Percentiles rank a stretch among this genome's conserved stretches.
Conservation (phyloP, 1,140 invertebrate genomes). For the Drosophila santomea region DNA sequence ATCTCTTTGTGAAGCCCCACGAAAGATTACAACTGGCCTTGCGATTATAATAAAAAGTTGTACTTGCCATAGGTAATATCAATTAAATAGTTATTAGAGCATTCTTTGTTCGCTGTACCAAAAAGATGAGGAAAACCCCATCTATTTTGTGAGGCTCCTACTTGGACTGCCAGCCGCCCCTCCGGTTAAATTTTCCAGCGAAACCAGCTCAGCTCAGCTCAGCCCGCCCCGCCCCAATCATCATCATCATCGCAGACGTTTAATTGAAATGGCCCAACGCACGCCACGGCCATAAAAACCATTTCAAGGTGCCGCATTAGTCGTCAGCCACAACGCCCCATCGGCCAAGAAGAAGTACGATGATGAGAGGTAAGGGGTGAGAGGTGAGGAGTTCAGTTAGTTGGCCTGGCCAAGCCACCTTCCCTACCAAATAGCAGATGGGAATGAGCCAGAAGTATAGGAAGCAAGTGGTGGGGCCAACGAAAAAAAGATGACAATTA, state of each 20-base stretch:
- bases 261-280: slow-evolving; percentile 79
- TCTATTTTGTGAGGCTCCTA: slow-evolving; percentile 9
- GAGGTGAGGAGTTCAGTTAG: neutral
- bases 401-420: neutral
- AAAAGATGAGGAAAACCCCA: slow-evolving; percentile 6
- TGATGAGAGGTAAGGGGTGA: slow-evolving; percentile 12
- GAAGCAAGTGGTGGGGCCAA: slow-evolving; percentile 7
- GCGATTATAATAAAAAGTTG: no score
- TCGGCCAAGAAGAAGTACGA: slow-evolving; percentile 20
- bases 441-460: neutral
- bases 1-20: no score
- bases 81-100: no score
- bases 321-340: slow-evolving; percentile 69
- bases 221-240: slow-evolving; percentile 12
- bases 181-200: neutral
- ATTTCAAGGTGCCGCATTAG: slow-evolving; percentile 81
- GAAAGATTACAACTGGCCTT: no score
- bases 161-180: slow-evolving; percentile 8
- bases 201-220: no score
- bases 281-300: slow-evolving; percentile 72
- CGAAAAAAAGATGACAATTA: slow-evolving; percentile 71
- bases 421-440: neutral
- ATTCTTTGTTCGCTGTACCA: neutral
- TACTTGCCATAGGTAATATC: no score
- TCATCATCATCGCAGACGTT: slow-evolving; percentile 57